These are phyloP conservation scores for Rhynchophorus ferrugineus DNA, from an alignment of 1,140 invertebrate species.

Conservation along the genomic window DNA sequence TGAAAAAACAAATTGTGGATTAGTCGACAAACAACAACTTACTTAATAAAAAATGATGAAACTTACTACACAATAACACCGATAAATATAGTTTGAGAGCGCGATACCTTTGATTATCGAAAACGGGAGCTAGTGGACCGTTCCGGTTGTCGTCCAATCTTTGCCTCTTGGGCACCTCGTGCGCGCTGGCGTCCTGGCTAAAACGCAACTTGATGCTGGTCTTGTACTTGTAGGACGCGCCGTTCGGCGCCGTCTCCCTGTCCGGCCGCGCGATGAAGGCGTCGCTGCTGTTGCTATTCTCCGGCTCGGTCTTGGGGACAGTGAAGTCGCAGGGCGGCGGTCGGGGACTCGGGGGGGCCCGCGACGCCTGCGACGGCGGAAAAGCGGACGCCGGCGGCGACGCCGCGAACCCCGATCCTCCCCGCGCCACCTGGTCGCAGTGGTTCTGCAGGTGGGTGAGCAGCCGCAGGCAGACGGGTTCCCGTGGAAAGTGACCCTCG, in stretches of 20 bases:
- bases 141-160: conserved; percentile 28
- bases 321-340: conserved; percentile 13
- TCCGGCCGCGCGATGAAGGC: conserved; percentile 6
- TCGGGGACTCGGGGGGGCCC: background rate
- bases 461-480: conserved; percentile 73
- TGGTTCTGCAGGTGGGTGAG: conserved; percentile 78
- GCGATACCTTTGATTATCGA: conserved; percentile 35
- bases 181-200: conserved; percentile 37
- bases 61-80: too few species aligned
- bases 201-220: conserved; percentile 89
- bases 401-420: conserved; percentile 1
- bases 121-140: conserved; percentile 29
- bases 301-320: conserved; percentile 24
- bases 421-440: conserved; percentile 49
- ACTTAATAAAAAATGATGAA: too few species aligned
- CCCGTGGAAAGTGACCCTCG: conserved; percentile 69
- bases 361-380: conserved; percentile 3
- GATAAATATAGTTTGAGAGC: too few species aligned
- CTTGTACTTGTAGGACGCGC: conserved; percentile 78
- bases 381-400: background rate
- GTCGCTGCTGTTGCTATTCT: conserved; percentile 29
- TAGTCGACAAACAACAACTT: too few species aligned
- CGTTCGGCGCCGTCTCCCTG: conserved; percentile 22
- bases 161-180: conserved; percentile 27
- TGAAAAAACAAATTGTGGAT: too few species aligned